Evolutionary conservation across 1,140 invertebrate genomes (phyloP).

Genomic region (Nebria ingens): DNA sequence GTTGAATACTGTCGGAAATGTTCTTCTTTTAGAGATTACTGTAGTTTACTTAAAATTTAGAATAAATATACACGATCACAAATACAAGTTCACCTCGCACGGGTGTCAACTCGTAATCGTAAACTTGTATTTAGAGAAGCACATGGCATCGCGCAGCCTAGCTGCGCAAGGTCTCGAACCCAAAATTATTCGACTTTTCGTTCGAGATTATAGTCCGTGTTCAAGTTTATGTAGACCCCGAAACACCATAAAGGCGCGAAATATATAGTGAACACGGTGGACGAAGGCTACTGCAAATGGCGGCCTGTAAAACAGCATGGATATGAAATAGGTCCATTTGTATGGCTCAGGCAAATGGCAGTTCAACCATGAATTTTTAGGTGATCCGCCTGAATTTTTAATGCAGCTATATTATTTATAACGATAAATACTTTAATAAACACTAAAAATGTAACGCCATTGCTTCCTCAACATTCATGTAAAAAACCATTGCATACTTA

Average conservation of each 20-base stretch:
- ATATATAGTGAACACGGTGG: too few relatives aligned
- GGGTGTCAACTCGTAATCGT: slow-evolving; percentile 4
- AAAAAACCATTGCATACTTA: too few relatives aligned
- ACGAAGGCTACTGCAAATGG: too few relatives aligned
- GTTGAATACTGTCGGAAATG: not conserved
- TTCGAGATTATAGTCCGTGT: not conserved
- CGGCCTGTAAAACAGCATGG: too few relatives aligned
- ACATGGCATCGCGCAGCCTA: not conserved
- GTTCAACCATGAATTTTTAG: too few relatives aligned
- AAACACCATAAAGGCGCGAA: not conserved
- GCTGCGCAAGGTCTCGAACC: slow-evolving; percentile 1
- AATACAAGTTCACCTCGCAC: not conserved
- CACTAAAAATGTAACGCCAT: too few relatives aligned
- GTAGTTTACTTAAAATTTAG: not conserved
- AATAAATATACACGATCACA: slow-evolving; percentile 1
- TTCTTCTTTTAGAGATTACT: not conserved
- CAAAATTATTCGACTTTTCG: not conserved
- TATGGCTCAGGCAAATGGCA: too few relatives aligned
- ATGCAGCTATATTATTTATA: too few relatives aligned
- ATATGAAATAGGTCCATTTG: too few relatives aligned
- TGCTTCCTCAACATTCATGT: too few relatives aligned
- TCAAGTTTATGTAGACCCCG: not conserved
- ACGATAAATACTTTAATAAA: too few relatives aligned
- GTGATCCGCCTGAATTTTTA: too few relatives aligned
- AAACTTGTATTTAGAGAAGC: not conserved